Base-by-base conservation (phyloP, 92 coral and sea anemone genomes). In the Phymanthus crucifer region DNA sequence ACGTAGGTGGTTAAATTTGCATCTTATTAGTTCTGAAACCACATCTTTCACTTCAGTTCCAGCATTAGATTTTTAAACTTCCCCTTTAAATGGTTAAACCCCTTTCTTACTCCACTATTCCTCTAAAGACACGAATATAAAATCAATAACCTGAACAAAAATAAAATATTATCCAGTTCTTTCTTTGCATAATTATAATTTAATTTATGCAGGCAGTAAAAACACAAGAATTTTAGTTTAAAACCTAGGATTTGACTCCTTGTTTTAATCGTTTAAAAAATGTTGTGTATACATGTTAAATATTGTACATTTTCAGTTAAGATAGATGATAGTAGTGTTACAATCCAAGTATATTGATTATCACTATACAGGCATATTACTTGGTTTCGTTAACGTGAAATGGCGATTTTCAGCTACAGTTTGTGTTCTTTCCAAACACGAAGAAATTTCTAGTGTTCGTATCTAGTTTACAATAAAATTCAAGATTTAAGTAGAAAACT, bases 231-330 rank as follows among this genome's bases (percentile, higher is more conserved):
- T 61, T 29, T 16, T 24, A 27, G 11, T 40, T 81, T 73, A 81
- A 81, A 81, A 81, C 85, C 40, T 47, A 64, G 79, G 47, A 33
- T 35, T 37, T 46, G 13, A 40, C 24, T 77, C 76, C 85, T 40
- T 72, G 72, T 72, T 81, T 73, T 73, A 81, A 76, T 76, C 36
- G 64, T 76, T 43, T 76, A 76, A 76, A 76, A 76, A 76, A 76
- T 76, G 80, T 34, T 27, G 79, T 76, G 79, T 75, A 48, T 75
- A 75, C 68, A 75, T 57, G 80, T 8, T 76, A 76, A 76, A 76
- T 76, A 76, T 76, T 70, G 64, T 76, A 76, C 80, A 76, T 76
- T 46, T 50, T 56, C 64, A 57, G 80, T 23, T 66, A 10, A 66
- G 31, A 26, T 34, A 24, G 35, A 69, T 69, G 34, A 69, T 47